phyloP scores from a whole-genome alignment of 2,888 invertebrate genomes.

The Cheilosia scutellata region DNA sequence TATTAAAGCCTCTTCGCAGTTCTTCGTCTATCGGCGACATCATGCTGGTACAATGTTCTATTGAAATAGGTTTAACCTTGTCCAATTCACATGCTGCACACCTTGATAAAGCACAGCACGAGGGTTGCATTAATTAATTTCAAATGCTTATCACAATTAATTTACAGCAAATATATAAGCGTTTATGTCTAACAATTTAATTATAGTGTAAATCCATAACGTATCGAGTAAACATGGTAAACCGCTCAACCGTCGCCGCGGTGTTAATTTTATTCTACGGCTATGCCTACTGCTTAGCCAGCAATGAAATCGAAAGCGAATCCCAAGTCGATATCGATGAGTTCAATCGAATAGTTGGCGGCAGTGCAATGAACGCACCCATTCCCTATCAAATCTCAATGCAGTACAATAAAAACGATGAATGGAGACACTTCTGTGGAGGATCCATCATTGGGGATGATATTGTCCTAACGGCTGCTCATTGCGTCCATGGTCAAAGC shows the following conservation, averaged over 20 bases:
- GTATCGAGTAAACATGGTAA: slow-evolving; percentile 43
- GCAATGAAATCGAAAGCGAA: slow-evolving; percentile 10
- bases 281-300: slow-evolving; percentile 3
- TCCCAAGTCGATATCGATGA: slow-evolving; percentile 25
- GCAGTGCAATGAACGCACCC: slow-evolving; percentile 78
- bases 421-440: slow-evolving; percentile 80
- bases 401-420: slow-evolving; percentile 72
- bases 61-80: slow-evolving; percentile 15
- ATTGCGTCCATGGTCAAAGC: slow-evolving; percentile 77
- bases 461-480: slow-evolving; percentile 81
- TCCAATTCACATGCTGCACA: slow-evolving; percentile 32
- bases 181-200: slow-evolving; percentile 6
- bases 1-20: neutral
- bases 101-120: slow-evolving; percentile 65
- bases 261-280: slow-evolving; percentile 12
- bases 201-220: slow-evolving; percentile 45
- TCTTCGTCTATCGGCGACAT: slow-evolving; percentile 2
- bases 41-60: slow-evolving; percentile 52
- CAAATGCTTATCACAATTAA: slow-evolving; percentile 46
- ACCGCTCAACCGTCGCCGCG: neutral
- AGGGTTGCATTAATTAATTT: slow-evolving; percentile 51
- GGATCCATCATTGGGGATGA: slow-evolving; percentile 80
- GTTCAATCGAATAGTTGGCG: slow-evolving; percentile 80
- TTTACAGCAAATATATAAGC: slow-evolving; percentile 60
- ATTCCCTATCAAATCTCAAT: slow-evolving; percentile 79